Evolutionary conservation across 2,888 invertebrate species (phyloP).

Genomic region (Stenolophus ochropezus): DNA sequence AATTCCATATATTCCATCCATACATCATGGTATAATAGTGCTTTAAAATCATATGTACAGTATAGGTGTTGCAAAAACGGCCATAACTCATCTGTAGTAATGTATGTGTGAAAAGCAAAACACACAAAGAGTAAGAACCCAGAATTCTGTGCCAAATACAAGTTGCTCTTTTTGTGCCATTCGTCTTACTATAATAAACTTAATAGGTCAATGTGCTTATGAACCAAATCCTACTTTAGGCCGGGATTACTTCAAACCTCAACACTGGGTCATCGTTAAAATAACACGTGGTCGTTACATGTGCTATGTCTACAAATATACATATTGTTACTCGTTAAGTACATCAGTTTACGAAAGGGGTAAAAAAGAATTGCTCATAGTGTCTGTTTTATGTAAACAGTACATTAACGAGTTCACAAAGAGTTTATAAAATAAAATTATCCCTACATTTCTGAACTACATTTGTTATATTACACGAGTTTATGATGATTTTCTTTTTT

Average conservation of each 20-base stretch:
- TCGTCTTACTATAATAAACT: slow-evolving; percentile 27
- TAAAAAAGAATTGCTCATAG: too few relatives aligned
- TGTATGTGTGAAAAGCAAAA: not conserved
- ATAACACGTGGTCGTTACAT: too few relatives aligned
- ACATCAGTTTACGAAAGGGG: too few relatives aligned
- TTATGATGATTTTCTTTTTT: too few relatives aligned
- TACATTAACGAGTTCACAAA: too few relatives aligned
- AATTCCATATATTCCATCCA: not conserved
- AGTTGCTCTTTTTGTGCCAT: slow-evolving; percentile 7
- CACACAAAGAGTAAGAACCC: not conserved
- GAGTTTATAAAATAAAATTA: too few relatives aligned
- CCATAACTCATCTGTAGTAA: not conserved
- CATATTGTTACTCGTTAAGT: too few relatives aligned
- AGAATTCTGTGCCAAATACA: slow-evolving; percentile 10
- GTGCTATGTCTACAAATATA: too few relatives aligned
- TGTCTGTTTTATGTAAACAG: too few relatives aligned
- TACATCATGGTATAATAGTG: not conserved
- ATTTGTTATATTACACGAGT: too few relatives aligned
- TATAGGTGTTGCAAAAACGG: not conserved
- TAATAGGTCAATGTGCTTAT: slow-evolving; percentile 20
- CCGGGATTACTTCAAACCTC: not conserved
- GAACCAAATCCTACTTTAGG: not conserved
- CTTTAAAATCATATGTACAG: not conserved
- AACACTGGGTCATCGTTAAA: not conserved
- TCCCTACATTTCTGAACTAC: too few relatives aligned